Percentiles rank a stretch among this genome's conserved stretches.
Evolutionary conservation across 53 echinoderm and acorn worm genomes (phyloP).

Genomic region (Pentamera pediparva): DNA sequence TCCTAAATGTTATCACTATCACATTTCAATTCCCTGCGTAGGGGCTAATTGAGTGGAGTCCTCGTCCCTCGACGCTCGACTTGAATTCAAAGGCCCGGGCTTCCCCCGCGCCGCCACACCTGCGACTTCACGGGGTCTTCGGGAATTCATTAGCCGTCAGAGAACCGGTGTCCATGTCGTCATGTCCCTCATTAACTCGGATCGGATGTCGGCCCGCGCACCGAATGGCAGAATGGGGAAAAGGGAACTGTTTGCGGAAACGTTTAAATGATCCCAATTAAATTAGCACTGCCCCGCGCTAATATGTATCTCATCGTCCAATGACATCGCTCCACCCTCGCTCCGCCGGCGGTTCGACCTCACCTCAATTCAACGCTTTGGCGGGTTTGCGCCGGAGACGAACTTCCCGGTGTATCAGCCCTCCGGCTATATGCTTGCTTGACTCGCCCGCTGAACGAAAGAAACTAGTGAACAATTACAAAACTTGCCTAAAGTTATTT

Average conservation of each 20-base stretch:
- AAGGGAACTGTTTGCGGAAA: constrained; percentile 10
- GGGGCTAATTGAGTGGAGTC: too few relatives aligned
- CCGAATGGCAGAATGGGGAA: too few relatives aligned
- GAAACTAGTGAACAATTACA: too few relatives aligned
- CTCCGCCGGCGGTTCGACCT: neutral
- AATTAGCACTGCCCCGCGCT: neutral
- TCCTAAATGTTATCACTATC: too few relatives aligned
- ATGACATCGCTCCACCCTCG: neutral
- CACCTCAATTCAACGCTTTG: constrained; percentile 10
- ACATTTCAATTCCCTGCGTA: too few relatives aligned
- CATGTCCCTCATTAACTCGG: constrained; percentile 14
- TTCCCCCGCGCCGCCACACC: constrained; percentile 13
- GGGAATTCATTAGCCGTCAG: constrained; percentile 24
- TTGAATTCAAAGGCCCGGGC: constrained; percentile 3
- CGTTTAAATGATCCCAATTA: constrained; percentile 1
- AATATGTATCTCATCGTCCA: constrained; percentile 4
- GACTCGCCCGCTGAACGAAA: too few relatives aligned
- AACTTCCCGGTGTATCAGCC: constrained; percentile 27
- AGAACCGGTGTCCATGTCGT: constrained; percentile 12
- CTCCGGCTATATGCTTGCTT: too few relatives aligned
- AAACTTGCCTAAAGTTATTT: constrained; percentile 35
- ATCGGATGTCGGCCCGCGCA: constrained; percentile 29
- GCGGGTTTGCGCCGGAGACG: neutral
- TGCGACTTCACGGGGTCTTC: constrained; percentile 6
- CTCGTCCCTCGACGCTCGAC: too few relatives aligned